These are phyloP conservation scores for Andrena chrysosceles DNA, from an alignment of 2,888 invertebrate genomes.

Conservation along the genomic window DNA sequence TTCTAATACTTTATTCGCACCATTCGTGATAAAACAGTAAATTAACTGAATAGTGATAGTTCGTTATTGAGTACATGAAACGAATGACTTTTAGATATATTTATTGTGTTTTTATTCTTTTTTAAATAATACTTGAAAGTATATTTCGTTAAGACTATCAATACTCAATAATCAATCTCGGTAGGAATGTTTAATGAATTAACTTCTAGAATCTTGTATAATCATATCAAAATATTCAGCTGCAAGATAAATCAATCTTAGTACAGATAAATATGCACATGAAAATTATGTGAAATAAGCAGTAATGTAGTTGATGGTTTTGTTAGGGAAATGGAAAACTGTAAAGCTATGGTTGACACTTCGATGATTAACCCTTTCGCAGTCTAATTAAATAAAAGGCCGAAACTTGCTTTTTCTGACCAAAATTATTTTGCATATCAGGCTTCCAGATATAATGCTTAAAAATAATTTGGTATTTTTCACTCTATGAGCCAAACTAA, in stretches of 20 bases:
- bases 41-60: constrained; percentile 4
- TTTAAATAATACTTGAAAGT: constrained; percentile 4
- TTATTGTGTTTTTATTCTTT: not conserved
- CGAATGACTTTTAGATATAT: constrained; percentile 9
- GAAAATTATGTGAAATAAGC: not conserved
- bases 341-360: constrained; percentile 1
- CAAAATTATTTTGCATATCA: no score
- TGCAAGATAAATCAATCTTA: not conserved
- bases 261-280: not conserved
- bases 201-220: not conserved
- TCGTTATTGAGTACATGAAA: not conserved
- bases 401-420: not conserved
- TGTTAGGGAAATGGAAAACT: not conserved
- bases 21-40: not conserved
- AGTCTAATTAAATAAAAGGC: not conserved
- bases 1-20: constrained; percentile 1
- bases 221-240: not conserved
- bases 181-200: not conserved
- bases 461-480: no score
- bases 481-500: no score
- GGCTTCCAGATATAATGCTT: no score
- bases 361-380: not conserved
- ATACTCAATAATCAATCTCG: not conserved
- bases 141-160: not conserved
- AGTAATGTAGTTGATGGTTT: not conserved